Evolutionary conservation across 1,140 invertebrate species (phyloP), one percentile per base, ranked within the genome.

Genomic region (Coboldia fuscipes): DNA sequence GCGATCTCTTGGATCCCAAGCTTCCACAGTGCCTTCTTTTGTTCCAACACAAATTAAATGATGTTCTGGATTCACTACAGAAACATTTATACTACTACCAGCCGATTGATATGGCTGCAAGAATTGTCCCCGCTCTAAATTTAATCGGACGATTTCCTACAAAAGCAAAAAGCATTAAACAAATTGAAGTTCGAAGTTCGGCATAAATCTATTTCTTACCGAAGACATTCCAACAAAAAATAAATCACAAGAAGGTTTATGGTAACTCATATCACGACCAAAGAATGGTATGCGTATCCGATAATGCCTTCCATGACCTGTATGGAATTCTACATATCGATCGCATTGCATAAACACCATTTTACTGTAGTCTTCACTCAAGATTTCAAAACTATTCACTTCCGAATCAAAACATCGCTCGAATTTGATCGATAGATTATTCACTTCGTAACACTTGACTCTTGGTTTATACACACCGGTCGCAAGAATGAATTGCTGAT

Each of bases 321-420:
- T 72, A 63, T 99, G 94, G 52, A 99, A 81, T 62, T 99, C 94
- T 31, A 99, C 64, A 58, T 80, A 86, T 34, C 93, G 70, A 68
- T 77, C 79, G 57, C 65, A 85, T 57, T 81, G 77, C 28, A 85
- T 51, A 55, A 84, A 81, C 14, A 81, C 80, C 56, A 67, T 63
- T 58, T 89, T 85, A 44, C 71, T 73, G 48, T 88, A 93, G 57
- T 92, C 86, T 48, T 90, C 81, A 43, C 82, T 83, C 18, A 93
- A 61, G 41, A 80, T 63, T 59, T 85, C 72, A 65, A 90, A 88
- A 30, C 74, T 72, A 15, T 88, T 67, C 21, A 86, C 84, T 66
- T 98, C 92, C 3, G 88, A 79, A 63, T 99, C 96, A 45, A 98
- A 77, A 53, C 94, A 96, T 45, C 94, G 66, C 59, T 98, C 93